phyloP scores from a whole-genome alignment of 37 sponge, comb jelly and placozoan species.

The Ephydatia muelleri region DNA sequence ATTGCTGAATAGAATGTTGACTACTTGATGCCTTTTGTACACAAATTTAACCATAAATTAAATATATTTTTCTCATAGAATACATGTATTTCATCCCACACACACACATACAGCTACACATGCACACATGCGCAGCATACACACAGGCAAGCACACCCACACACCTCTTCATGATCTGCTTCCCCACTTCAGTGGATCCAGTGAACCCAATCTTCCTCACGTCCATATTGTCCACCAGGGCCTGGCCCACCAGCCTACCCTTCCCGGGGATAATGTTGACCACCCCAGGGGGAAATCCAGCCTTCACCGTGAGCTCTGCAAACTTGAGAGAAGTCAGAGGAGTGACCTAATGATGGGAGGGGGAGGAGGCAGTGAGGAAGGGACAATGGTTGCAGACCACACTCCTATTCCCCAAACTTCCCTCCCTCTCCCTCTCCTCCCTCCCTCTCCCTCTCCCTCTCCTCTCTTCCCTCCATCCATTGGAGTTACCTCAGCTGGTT shows the following conservation, averaged over 20 bases:
- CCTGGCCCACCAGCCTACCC: slow-evolving; percentile 81
- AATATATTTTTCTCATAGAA: no score
- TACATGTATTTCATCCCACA: background rate
- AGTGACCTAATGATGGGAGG: slow-evolving; percentile 67
- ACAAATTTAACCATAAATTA: no score
- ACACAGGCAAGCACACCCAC: background rate
- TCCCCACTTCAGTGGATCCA: slow-evolving; percentile 91
- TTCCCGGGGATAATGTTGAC: slow-evolving; percentile 89
- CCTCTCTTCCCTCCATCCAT: background rate
- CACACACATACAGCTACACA: background rate
- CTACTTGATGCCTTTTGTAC: no score
- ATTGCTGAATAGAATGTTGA: no score
- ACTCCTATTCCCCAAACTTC: background rate
- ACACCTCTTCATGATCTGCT: slow-evolving; percentile 85
- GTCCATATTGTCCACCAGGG: slow-evolving; percentile 80
- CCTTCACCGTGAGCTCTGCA: slow-evolving; percentile 83
- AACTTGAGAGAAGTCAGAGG: slow-evolving; percentile 92
- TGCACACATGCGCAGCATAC: no score
- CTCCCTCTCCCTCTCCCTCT: background rate
- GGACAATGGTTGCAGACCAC: background rate
- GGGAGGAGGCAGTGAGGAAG: background rate
- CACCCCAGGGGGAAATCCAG: slow-evolving; percentile 92
- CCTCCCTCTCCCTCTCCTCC: background rate
- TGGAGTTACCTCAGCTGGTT: slow-evolving; percentile 81
- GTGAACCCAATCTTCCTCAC: slow-evolving; percentile 93